A percentile compares a stretch with the other conserved stretches of the same genome.
These are phyloP conservation scores for Yoshiicerus persimilis DNA, from an alignment of 1,140 invertebrate species.

Conservation along the genomic window DNA sequence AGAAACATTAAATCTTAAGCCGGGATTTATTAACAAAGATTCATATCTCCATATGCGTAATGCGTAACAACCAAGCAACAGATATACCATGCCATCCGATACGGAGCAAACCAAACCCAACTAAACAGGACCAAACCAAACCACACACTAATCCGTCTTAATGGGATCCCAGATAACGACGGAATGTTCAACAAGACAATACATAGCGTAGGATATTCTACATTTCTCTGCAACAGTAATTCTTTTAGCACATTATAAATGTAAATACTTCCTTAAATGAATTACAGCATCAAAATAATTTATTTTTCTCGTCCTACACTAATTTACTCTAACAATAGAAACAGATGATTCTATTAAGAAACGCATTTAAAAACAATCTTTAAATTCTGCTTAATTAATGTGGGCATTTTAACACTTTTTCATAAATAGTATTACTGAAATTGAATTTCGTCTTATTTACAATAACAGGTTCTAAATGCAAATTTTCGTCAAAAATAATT, in stretches of 20 bases:
- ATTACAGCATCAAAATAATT: background rate
- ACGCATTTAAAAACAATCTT: too few relatives aligned
- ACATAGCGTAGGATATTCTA: background rate
- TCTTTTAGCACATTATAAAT: background rate
- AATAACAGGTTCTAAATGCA: too few relatives aligned
- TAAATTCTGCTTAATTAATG: too few relatives aligned
- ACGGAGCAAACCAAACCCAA: background rate
- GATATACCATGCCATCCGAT: background rate
- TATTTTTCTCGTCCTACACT: background rate
- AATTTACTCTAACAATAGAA: background rate
- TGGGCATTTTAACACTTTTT: too few relatives aligned
- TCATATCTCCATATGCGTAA: background rate
- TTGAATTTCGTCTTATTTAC: background rate
- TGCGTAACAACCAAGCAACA: background rate
- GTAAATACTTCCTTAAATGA: background rate
- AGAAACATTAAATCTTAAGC: conserved; percentile 18
- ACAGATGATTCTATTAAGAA: background rate
- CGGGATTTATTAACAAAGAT: background rate
- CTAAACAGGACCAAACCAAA: background rate
- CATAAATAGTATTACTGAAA: too few relatives aligned
- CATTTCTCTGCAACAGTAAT: background rate
- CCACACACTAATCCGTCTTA: background rate
- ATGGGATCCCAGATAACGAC: background rate
- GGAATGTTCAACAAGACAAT: background rate
- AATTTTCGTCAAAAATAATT: too few relatives aligned